A percentile compares a stretch with the other conserved stretches of the same genome.
phyloP scores from a whole-genome alignment of 2,888 invertebrate genomes.

The Mycogona germanica region DNA sequence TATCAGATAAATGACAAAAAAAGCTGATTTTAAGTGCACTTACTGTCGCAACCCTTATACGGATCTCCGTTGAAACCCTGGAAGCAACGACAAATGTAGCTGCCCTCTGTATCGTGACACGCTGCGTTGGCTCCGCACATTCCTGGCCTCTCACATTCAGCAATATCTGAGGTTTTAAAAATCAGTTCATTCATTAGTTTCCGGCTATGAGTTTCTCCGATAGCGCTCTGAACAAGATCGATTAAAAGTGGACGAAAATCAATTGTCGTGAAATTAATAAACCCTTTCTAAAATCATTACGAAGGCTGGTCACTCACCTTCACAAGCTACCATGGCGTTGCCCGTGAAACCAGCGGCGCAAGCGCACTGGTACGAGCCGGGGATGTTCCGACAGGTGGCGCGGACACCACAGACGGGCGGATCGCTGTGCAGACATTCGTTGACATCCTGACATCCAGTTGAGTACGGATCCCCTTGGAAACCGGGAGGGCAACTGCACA shows the following conservation, averaged over 20 bases:
- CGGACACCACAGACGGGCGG: constrained; percentile 58
- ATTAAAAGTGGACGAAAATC: neutral
- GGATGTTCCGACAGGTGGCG: constrained; percentile 67
- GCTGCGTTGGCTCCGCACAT: constrained; percentile 26
- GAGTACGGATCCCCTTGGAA: constrained; percentile 64
- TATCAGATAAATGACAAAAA: too few relatives aligned
- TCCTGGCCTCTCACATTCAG: constrained; percentile 24
- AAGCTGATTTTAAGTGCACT: too few relatives aligned
- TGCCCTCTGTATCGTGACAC: constrained; percentile 25
- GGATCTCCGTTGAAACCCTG: constrained; percentile 21
- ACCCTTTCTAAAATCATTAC: neutral
- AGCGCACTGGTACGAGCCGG: constrained; percentile 64
- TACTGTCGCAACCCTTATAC: constrained; percentile 17
- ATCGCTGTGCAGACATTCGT: constrained; percentile 58
- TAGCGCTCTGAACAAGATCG: neutral
- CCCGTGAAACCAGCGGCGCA: constrained; percentile 64
- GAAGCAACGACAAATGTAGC: constrained; percentile 24
- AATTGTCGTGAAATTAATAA: neutral
- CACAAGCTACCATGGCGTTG: constrained; percentile 58
- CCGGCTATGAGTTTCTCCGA: too few relatives aligned
- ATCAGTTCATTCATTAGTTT: neutral
- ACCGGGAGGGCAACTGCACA: constrained; percentile 70
- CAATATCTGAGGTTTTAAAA: constrained; percentile 23
- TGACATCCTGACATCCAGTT: constrained; percentile 56
- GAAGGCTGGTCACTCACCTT: constrained; percentile 41